Conservation (phyloP, 2,113 vertebrate genomes). For the Aphelocoma coerulescens region DNA sequence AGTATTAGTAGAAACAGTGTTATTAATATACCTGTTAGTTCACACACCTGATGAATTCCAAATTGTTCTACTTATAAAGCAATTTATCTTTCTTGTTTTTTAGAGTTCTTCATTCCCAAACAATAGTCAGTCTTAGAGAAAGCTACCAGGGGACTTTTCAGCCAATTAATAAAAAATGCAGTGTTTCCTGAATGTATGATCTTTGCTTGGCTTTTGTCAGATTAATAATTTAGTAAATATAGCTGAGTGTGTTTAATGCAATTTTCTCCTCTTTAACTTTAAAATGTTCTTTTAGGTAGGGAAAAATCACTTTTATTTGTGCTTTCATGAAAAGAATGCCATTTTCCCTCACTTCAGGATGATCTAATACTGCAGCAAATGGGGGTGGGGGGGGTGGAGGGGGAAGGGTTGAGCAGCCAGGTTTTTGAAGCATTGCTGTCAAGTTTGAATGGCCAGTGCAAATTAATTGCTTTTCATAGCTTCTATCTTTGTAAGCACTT, state of each 20-base stretch:
- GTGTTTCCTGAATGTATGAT: conserved; percentile 12
- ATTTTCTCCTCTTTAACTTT: neutral
- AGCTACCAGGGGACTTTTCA: neutral
- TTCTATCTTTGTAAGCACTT: neutral
- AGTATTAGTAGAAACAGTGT: neutral
- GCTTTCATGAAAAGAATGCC: neutral
- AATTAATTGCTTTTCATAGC: neutral
- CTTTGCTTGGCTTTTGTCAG: neutral
- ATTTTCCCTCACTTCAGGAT: neutral
- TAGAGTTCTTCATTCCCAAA: conserved; percentile 13
- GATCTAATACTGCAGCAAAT: neutral
- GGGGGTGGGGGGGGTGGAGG: too few species aligned
- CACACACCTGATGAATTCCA: conserved; percentile 8
- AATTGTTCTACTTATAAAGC: conserved; percentile 35
- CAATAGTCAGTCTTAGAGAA: neutral
- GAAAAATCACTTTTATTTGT: neutral
- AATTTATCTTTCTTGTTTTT: conserved; percentile 35
- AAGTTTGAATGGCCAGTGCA: neutral
- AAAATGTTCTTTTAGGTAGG: neutral
- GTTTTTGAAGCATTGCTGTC: neutral
- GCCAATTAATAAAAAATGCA: conserved; percentile 28
- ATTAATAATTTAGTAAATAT: conserved; percentile 56
- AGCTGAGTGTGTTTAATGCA: neutral
- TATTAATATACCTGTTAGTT: neutral
- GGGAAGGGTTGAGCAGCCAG: neutral